A percentile compares a stretch with the other conserved stretches of the same genome.
Evolutionary conservation across 2,113 vertebrate genomes (phyloP).

Genomic region (Malurus alboscapulatus): DNA sequence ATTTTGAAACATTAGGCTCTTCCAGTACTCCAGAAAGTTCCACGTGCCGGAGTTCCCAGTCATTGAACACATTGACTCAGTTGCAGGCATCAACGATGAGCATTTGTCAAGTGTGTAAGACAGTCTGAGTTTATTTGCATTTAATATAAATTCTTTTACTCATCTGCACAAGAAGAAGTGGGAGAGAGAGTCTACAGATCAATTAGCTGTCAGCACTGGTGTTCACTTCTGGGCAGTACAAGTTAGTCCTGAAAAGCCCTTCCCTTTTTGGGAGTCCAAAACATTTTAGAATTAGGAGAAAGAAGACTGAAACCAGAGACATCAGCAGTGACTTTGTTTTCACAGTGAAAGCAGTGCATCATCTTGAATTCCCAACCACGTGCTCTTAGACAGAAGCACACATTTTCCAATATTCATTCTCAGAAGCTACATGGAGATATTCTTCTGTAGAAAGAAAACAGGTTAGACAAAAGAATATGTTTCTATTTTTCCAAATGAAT

Average conservation of each 20-base stretch:
- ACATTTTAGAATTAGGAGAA: background rate
- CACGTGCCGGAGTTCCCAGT: background rate
- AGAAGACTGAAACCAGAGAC: background rate
- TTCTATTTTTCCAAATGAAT: background rate
- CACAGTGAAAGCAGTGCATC: background rate
- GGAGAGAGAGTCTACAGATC: background rate
- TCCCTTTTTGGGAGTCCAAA: background rate
- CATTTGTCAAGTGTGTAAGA: background rate
- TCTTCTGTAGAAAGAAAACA: background rate
- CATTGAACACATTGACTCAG: background rate
- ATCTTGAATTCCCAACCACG: background rate
- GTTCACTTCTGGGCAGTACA: background rate
- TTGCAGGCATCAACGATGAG: background rate
- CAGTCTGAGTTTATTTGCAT: background rate
- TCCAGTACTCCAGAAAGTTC: background rate
- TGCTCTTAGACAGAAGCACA: background rate
- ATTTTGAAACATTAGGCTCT: background rate
- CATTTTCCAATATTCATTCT: background rate
- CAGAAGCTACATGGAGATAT: background rate
- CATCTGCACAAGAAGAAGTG: background rate
- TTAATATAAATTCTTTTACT: background rate
- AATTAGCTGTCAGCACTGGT: accelerated
- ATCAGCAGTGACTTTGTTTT: background rate
- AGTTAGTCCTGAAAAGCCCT: background rate
- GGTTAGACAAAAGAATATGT: background rate